A percentile compares a stretch with the other conserved stretches of the same genome.
phyloP scores from a whole-genome alignment of 2,797 vertebrate genomes.

The Pagetopsis macropterus region DNA sequence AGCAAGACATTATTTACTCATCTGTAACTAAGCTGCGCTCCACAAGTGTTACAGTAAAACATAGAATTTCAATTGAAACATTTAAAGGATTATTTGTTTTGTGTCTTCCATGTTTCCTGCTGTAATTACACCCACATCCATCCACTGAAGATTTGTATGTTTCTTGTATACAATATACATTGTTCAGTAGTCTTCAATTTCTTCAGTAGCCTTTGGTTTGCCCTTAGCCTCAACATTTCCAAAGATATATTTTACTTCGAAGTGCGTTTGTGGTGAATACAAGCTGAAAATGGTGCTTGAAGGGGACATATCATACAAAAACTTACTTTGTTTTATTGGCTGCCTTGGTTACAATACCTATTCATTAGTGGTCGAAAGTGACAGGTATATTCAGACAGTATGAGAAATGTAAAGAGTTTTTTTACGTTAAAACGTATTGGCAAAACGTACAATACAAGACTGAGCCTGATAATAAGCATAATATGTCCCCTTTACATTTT shows the following conservation, averaged over 20 bases:
- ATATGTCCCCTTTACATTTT: no score
- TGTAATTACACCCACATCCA: conserved; percentile 15
- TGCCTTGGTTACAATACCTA: no score
- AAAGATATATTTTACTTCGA: background rate
- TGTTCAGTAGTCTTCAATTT: conserved; percentile 37
- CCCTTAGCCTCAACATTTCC: background rate
- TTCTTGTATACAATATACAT: conserved; percentile 2
- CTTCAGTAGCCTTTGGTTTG: conserved; percentile 42
- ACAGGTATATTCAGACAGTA: no score
- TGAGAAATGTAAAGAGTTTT: no score
- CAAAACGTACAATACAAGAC: no score
- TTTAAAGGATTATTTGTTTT: conserved; percentile 1
- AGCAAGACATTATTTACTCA: background rate
- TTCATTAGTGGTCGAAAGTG: no score
- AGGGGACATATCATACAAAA: background rate
- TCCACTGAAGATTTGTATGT: conserved; percentile 13
- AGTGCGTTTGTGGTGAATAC: background rate
- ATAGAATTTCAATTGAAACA: background rate
- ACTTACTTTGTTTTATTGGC: background rate
- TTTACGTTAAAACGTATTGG: no score
- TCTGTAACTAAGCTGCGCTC: background rate
- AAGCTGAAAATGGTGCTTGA: background rate
- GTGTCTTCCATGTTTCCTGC: background rate
- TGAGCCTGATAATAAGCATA: no score
- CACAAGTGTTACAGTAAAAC: background rate